Evolutionary conservation across 1,140 invertebrate genomes (phyloP).

Genomic region (Micrasema minimum): DNA sequence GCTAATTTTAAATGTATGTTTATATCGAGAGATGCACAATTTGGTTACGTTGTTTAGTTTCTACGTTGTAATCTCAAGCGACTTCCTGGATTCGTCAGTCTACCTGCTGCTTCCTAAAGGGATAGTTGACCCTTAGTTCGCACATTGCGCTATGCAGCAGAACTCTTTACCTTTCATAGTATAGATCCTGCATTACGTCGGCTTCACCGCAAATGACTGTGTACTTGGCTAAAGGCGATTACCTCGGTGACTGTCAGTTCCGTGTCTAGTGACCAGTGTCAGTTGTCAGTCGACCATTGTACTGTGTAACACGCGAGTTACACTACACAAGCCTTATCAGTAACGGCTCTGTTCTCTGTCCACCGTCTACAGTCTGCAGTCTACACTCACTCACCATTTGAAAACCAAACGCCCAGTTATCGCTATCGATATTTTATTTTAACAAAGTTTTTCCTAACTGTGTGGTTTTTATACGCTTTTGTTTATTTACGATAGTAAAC

Average conservation of each 20-base stretch:
- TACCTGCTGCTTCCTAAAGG: background rate
- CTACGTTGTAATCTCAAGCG: background rate
- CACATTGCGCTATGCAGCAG: background rate
- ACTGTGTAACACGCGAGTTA: background rate
- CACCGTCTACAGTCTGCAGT: background rate
- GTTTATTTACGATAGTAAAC: slow-evolving; percentile 7
- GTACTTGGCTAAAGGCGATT: slow-evolving; percentile 1
- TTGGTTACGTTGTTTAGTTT: background rate
- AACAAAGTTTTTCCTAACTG: background rate
- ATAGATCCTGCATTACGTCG: background rate
- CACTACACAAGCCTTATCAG: background rate
- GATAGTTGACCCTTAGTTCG: slow-evolving; percentile 1
- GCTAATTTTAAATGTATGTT: background rate
- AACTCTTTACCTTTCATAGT: background rate
- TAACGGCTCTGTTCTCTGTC: background rate
- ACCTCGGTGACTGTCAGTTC: slow-evolving; percentile 16
- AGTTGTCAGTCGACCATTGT: slow-evolving; percentile 9
- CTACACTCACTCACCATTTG: background rate
- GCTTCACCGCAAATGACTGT: slow-evolving; percentile 1
- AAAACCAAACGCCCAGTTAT: background rate
- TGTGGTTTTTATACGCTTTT: background rate
- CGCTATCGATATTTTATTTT: slow-evolving; percentile 9
- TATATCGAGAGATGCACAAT: background rate
- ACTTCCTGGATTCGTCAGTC: background rate
- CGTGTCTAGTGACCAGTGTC: background rate